Percentiles rank a stretch among this genome's conserved stretches.
These are phyloP conservation scores for Chelidonichthys spinosus DNA, from an alignment of 2,797 vertebrate genomes.

Conservation along the genomic window DNA sequence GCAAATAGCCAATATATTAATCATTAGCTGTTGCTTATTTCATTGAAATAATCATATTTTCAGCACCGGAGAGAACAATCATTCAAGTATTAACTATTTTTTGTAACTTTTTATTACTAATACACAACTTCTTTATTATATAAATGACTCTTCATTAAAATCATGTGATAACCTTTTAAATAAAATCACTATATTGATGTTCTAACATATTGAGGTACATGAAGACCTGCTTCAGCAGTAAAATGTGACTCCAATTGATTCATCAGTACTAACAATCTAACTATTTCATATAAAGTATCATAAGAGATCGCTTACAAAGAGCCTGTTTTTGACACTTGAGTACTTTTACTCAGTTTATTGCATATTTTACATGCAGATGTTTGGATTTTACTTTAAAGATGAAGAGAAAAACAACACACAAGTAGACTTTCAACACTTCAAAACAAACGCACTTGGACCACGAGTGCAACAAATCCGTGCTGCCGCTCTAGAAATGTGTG, in stretches of 20 bases:
- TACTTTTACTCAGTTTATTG: neutral
- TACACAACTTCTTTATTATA: neutral
- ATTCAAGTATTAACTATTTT: neutral
- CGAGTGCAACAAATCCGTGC: constrained; percentile 10
- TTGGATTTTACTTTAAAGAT: neutral
- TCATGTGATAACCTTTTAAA: neutral
- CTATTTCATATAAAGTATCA: neutral
- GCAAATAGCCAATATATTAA: neutral
- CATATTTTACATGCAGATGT: neutral
- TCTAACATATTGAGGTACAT: neutral
- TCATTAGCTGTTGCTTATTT: neutral
- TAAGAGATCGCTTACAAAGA: neutral
- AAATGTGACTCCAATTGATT: neutral
- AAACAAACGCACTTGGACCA: constrained; percentile 23
- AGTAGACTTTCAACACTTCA: constrained; percentile 9
- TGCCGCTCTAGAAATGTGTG: constrained; percentile 15
- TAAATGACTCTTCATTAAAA: neutral
- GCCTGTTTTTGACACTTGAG: neutral
- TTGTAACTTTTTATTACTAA: neutral
- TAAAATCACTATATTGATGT: neutral
- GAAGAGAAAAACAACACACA: neutral
- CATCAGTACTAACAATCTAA: neutral
- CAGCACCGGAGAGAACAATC: neutral
- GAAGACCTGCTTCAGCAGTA: neutral
- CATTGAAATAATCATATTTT: neutral